A percentile compares a stretch with the other conserved stretches of the same genome.
These are phyloP conservation scores for Gobio occitaniae DNA, from an alignment of 2,797 vertebrate species.

Conservation along the genomic window DNA sequence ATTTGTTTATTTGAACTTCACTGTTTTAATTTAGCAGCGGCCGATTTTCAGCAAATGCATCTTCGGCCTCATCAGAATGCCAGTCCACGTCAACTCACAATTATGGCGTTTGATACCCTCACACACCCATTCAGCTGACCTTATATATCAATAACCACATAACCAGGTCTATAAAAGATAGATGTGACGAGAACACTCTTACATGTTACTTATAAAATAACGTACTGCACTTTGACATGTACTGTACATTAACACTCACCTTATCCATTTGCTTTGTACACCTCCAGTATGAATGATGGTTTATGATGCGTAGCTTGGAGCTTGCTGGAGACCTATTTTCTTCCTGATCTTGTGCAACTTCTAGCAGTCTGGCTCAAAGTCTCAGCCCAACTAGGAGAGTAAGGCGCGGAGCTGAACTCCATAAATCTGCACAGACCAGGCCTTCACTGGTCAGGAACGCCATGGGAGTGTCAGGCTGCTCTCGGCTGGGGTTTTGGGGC, in stretches of 20 bases:
- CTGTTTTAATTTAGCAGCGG: not conserved
- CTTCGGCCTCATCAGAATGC: conserved; percentile 2
- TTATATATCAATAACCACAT: conserved; percentile 8
- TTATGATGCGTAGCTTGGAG: conserved; percentile 64
- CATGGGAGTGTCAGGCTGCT: conserved; percentile 82
- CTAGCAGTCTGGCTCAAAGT: conserved; percentile 69
- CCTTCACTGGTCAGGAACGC: conserved; percentile 76
- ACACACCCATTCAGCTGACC: conserved; percentile 38
- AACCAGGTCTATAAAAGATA: not conserved
- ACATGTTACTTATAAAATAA: not conserved
- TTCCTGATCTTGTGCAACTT: conserved; percentile 29
- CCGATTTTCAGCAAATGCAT: not conserved
- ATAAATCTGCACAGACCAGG: conserved; percentile 78
- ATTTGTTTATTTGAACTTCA: conserved; percentile 5
- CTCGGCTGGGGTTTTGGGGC: conserved; percentile 79
- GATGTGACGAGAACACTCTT: not conserved
- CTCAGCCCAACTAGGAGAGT: conserved; percentile 72
- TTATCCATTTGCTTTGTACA: conserved; percentile 66
- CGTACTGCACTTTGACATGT: conserved; percentile 25
- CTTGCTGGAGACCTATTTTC: conserved; percentile 27
- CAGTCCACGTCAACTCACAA: conserved; percentile 12
- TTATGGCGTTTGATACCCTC: not conserved
- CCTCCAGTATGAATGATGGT: conserved; percentile 59
- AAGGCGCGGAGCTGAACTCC: conserved; percentile 76
- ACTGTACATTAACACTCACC: conserved; percentile 73